Evolutionary conservation across 64 coral and sea anemone species (phyloP).

Genomic region (Anthopleura sola): DNA sequence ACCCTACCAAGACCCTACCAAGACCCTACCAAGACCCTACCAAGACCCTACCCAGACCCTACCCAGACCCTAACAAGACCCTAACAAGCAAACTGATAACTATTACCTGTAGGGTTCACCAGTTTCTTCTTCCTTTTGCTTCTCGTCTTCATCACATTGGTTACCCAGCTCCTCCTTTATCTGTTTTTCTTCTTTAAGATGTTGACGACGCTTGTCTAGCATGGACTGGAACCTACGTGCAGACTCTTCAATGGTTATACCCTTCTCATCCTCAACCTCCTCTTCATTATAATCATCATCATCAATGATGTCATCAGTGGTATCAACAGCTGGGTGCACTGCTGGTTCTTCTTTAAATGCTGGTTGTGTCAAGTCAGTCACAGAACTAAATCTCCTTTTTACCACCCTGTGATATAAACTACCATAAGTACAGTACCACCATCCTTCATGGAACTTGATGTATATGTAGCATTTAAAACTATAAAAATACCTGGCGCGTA

Average conservation of each 20-base stretch:
- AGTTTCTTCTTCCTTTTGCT: not conserved
- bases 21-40: no score
- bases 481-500: not conserved
- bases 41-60: no score
- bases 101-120: not conserved
- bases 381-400: slow-evolving; percentile 55
- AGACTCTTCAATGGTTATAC: not conserved
- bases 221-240: slow-evolving; percentile 64
- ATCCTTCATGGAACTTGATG: not conserved
- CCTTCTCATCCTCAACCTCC: slow-evolving; percentile 10
- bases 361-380: slow-evolving; percentile 65
- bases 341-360: slow-evolving; percentile 1
- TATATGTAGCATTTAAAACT: no score
- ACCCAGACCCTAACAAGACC: no score
- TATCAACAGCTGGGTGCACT: not conserved
- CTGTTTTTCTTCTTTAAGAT: slow-evolving; percentile 41
- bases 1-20: no score
- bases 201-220: slow-evolving; percentile 69
- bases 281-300: slow-evolving; percentile 53
- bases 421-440: not conserved
- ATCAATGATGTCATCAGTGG: not conserved
- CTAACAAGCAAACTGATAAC: no score
- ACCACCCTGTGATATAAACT: slow-evolving; percentile 54
- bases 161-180: not conserved
- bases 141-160: not conserved